Evolutionary conservation across 1,140 invertebrate species (phyloP).

Genomic region (Arion vulgaris): DNA sequence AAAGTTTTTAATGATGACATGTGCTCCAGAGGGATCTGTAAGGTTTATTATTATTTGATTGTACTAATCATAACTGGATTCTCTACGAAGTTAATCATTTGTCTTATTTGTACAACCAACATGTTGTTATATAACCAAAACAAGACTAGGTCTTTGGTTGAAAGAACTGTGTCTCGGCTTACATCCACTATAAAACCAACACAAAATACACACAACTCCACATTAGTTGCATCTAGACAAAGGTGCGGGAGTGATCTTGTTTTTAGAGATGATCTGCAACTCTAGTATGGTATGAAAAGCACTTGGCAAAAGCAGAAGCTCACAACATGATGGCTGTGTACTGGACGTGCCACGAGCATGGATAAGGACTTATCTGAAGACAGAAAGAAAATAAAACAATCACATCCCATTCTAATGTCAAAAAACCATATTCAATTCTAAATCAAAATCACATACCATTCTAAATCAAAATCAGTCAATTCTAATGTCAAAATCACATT

Average conservation of each 20-base stretch:
- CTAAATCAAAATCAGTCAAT: neutral
- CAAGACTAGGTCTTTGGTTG: too few species aligned
- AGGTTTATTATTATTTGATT: too few species aligned
- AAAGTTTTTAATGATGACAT: too few species aligned
- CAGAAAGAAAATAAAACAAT: conserved; percentile 25
- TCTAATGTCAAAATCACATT: neutral
- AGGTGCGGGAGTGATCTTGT: neutral
- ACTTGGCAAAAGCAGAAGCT: neutral
- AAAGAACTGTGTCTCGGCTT: too few species aligned
- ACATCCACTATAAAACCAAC: too few species aligned
- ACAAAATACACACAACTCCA: neutral
- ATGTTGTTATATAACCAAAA: too few species aligned
- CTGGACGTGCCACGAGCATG: conserved; percentile 70
- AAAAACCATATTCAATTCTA: neutral
- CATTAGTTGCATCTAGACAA: neutral
- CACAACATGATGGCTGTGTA: conserved; percentile 70
- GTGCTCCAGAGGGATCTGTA: too few species aligned
- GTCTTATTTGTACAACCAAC: too few species aligned
- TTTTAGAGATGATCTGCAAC: neutral
- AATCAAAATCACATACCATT: neutral
- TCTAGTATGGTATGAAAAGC: neutral
- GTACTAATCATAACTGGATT: too few species aligned
- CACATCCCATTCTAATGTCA: neutral
- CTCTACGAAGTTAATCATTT: too few species aligned
- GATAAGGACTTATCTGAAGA: conserved; percentile 71